A percentile compares a stretch with the other conserved stretches of the same genome.
Evolutionary conservation across 2,888 invertebrate species (phyloP).

Genomic region (Tupiocoris notatus): DNA sequence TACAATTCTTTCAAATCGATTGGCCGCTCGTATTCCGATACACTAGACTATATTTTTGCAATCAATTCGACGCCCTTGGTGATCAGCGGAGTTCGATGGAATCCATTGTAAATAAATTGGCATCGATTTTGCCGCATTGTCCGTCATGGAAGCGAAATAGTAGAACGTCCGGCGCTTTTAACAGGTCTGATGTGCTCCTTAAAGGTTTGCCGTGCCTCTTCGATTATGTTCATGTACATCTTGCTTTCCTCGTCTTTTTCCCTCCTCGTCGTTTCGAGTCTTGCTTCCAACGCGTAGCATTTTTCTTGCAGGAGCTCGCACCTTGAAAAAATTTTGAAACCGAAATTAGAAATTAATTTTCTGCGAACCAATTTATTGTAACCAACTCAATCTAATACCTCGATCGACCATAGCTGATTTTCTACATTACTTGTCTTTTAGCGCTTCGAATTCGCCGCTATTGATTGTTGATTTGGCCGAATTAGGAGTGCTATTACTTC

Average conservation of each 20-base stretch:
- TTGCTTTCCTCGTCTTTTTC: constrained; percentile 58
- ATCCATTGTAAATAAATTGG: too few relatives aligned
- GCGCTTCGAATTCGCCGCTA: constrained; percentile 33
- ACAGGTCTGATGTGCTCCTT: constrained; percentile 43
- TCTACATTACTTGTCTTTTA: constrained; percentile 44
- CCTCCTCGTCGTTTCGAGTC: constrained; percentile 63
- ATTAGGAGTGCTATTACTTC: constrained; percentile 50
- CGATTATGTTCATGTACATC: constrained; percentile 46
- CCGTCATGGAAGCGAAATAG: constrained; percentile 10
- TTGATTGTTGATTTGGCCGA: constrained; percentile 39
- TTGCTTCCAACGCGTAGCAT: constrained; percentile 63
- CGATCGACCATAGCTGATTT: too few relatives aligned
- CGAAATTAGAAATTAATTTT: too few relatives aligned
- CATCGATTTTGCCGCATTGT: too few relatives aligned
- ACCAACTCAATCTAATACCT: too few relatives aligned
- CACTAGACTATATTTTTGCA: too few relatives aligned
- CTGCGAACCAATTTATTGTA: too few relatives aligned
- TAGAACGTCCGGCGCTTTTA: constrained; percentile 23
- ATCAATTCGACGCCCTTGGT: too few relatives aligned
- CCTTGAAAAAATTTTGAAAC: too few relatives aligned
- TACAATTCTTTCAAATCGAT: too few relatives aligned
- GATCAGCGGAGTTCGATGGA: too few relatives aligned
- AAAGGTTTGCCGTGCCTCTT: constrained; percentile 46
- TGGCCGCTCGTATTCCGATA: too few relatives aligned
- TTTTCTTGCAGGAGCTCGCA: constrained; percentile 66